A percentile compares a stretch with the other conserved stretches of the same genome.
Conservation (phyloP, 2,113 vertebrate genomes). For the Cottus gobio region DNA sequence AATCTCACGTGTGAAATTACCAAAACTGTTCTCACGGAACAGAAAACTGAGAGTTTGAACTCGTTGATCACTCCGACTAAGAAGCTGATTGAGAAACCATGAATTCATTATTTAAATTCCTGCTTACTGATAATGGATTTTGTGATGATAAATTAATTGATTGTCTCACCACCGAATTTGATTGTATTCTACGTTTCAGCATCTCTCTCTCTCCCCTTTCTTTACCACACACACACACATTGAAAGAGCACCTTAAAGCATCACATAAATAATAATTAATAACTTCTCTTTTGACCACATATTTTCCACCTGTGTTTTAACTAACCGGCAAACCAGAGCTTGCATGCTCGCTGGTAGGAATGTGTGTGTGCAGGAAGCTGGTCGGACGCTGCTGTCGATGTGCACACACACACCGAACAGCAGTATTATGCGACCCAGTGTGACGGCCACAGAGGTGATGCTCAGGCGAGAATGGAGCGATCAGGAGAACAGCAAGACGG, state of each 20-base stretch:
- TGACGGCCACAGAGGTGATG: not conserved
- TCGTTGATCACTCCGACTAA: not conserved
- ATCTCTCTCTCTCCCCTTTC: not conserved
- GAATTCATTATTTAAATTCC: not conserved
- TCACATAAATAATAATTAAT: not conserved
- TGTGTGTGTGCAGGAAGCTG: not conserved
- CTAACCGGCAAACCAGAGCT: not conserved
- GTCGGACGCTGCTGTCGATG: not conserved
- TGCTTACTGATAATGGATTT: not conserved
- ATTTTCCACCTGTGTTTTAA: not conserved
- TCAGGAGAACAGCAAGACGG: not conserved
- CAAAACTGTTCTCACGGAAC: not conserved
- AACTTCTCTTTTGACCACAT: not conserved
- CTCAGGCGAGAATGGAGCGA: constrained; percentile 1
- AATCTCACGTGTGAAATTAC: not conserved
- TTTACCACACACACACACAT: not conserved
- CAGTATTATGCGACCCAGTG: not conserved
- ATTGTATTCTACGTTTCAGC: not conserved
- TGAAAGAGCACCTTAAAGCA: not conserved
- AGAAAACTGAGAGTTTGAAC: no score
- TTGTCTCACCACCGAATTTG: not conserved
- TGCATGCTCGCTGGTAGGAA: no score
- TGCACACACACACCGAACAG: not conserved
- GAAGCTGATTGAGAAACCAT: not conserved
- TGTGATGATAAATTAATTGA: not conserved